These are phyloP conservation scores for Lottia scabra DNA, from an alignment of 2,888 invertebrate genomes.

Conservation along the genomic window DNA sequence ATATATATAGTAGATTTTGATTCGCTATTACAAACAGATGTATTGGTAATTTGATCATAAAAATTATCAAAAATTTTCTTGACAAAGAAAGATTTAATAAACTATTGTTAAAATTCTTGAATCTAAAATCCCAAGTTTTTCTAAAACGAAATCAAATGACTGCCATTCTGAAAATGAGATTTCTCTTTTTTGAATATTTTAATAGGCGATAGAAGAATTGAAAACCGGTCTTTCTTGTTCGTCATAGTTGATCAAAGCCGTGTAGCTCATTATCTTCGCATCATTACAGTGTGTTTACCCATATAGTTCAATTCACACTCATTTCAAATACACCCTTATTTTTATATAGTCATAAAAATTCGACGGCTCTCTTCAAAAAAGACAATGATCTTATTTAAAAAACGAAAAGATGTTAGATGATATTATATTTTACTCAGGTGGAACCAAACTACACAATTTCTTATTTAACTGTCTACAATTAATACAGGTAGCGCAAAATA, in stretches of 20 bases:
- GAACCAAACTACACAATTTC: background rate
- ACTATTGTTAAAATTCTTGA: too few species aligned
- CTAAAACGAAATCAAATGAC: background rate
- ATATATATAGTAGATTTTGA: too few species aligned
- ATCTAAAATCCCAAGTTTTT: background rate
- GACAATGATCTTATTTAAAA: too few species aligned
- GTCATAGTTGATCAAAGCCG: background rate
- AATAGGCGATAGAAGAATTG: background rate
- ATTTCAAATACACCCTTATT: background rate
- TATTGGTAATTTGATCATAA: too few species aligned
- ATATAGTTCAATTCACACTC: background rate
- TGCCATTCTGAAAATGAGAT: background rate
- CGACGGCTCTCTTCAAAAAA: too few species aligned
- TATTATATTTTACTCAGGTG: background rate
- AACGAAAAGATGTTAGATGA: too few species aligned
- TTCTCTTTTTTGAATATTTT: background rate
- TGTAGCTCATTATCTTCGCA: background rate
- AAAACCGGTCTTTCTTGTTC: background rate
- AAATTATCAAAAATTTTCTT: too few species aligned
- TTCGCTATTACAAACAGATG: too few species aligned
- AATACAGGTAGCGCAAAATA: background rate
- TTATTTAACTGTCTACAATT: too few species aligned
- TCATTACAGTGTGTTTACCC: conserved; percentile 1
- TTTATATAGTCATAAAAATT: background rate
- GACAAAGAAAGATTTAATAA: too few species aligned